Base-by-base conservation (phyloP, 1,140 invertebrate genomes). In the Mizuhopecten yessoensis region DNA sequence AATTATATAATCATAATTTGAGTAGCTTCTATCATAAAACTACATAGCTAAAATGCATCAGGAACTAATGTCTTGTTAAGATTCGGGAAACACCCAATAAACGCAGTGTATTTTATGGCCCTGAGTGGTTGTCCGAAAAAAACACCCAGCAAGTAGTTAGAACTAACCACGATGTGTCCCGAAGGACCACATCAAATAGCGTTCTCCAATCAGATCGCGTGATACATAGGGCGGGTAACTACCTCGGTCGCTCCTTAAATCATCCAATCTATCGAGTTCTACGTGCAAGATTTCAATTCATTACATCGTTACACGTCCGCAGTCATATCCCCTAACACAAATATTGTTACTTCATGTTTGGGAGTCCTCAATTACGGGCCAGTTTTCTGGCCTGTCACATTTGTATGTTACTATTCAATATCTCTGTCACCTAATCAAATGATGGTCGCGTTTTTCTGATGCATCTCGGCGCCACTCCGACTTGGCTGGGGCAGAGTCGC, bases 281-380 rank as follows among this genome's bases (percentile, higher is more conserved):
- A 75, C 57, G 57, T 75, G 57, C 57, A 75, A 75, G 57, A 29
- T 75, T 75, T 75, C 57, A 75, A 75, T 75, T 75, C 57, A 75
- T 75, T 75, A 75, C 57, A 29, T 29, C 57, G 57, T 75, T 75
- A 75, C 57, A 75, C 57, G 57, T 75, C 57, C 23, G 11, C 57
- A 75, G 57, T 75, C 57, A 75, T 75, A 75, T 75, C n/a, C 57
- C 3, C 57, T 75, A 75, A 75, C 57, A 75, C 57, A 75, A 75
- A 75, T 75, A 75, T 75, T 75, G 57, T 75, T 29, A 75, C 57
- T 75, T 75, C 57, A 75, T 75, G 57, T 75, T 75, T 75, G 23
- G 57, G 57, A 75, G 57, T 75, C 57, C 57, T 75, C 57, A 75
- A 75, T 75, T 75, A 75, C 57, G 57, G 57, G 57, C 57, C 57